Conservation (phyloP, 1,140 invertebrate genomes). For the Dreissena rostriformis region DNA sequence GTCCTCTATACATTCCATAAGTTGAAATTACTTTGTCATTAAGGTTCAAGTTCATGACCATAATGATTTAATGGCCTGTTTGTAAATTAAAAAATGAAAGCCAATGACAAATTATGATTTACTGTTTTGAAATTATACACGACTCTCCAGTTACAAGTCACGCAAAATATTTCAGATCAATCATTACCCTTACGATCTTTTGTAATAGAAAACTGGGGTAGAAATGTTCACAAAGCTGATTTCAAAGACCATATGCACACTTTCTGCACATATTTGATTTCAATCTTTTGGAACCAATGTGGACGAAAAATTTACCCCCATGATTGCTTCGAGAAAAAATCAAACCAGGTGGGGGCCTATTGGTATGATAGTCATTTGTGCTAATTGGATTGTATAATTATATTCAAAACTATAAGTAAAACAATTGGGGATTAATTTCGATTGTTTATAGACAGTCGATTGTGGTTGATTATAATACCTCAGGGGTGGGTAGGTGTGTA, state of each 20-base stretch:
- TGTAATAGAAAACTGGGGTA: too few species aligned
- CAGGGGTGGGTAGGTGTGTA: neutral
- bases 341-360: neutral
- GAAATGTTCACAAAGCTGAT: neutral
- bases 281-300: neutral
- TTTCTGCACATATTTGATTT: neutral
- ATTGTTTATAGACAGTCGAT: neutral
- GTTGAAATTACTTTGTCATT: too few species aligned
- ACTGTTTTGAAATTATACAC: constrained; percentile 5
- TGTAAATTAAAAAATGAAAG: too few species aligned
- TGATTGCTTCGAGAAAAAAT: neutral
- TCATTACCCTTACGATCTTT: neutral
- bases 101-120: neutral
- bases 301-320: neutral
- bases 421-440: neutral
- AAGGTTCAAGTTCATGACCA: too few species aligned
- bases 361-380: neutral
- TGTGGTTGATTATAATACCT: neutral
- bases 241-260: neutral
- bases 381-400: neutral
- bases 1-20: too few species aligned
- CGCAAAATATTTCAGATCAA: neutral
- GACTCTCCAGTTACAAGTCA: too few species aligned
- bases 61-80: too few species aligned
- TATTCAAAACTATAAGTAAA: neutral